Percentiles rank a stretch among this genome's conserved stretches.
These are phyloP conservation scores for Caerostris darwini DNA, from an alignment of 1,140 invertebrate genomes.

Conservation along the genomic window DNA sequence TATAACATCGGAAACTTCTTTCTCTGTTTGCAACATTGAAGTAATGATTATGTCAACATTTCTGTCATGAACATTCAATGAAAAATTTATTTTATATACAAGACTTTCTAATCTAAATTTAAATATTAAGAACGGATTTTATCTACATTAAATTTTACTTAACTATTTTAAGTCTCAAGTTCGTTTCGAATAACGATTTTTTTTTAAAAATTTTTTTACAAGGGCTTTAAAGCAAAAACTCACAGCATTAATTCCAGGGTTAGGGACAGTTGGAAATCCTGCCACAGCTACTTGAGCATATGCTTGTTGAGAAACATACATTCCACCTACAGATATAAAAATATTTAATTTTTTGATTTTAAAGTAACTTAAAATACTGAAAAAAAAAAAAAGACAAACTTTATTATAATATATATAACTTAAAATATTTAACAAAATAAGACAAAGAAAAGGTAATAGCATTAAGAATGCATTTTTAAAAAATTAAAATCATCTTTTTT, in stretches of 20 bases:
- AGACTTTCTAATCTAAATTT: not conserved
- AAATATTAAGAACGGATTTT: not conserved
- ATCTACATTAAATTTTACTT: not conserved
- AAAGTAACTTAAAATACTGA: not conserved
- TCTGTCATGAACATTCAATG: not conserved
- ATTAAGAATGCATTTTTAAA: too few species aligned
- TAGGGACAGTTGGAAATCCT: conserved; percentile 56
- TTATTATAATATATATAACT: not conserved
- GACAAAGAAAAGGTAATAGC: too few species aligned
- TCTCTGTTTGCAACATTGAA: too few species aligned
- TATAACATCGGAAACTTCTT: too few species aligned
- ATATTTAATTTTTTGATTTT: not conserved
- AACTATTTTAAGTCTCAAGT: too few species aligned
- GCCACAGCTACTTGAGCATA: conserved; percentile 72
- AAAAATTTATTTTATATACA: not conserved
- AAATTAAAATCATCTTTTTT: too few species aligned
- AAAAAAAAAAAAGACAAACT: not conserved
- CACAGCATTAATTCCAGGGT: conserved; percentile 62
- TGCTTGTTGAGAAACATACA: conserved; percentile 72
- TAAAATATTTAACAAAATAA: too few species aligned
- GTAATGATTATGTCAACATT: not conserved
- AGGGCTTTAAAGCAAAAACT: not conserved
- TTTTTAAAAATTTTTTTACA: not conserved
- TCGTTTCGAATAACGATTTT: too few species aligned
- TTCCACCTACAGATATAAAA: conserved; percentile 60